Conservation (phyloP, 2,113 vertebrate genomes). For the Tricholaema leucomelas region DNA sequence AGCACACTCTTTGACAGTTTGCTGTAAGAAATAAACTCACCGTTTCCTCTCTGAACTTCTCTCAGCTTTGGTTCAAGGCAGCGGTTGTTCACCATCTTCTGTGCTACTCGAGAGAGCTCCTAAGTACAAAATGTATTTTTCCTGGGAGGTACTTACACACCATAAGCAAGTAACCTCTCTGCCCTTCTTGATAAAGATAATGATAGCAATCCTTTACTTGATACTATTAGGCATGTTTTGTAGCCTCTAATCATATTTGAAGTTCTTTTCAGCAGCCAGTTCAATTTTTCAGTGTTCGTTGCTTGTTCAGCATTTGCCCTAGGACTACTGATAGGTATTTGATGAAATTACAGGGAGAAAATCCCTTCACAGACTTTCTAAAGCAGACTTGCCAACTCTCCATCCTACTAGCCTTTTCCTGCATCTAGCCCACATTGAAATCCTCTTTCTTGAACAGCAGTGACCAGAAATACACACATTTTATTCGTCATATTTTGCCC, state of each 20-base stretch:
- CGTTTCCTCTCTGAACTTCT: not conserved
- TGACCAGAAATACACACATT: not conserved
- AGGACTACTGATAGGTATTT: not conserved
- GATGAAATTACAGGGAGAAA: not conserved
- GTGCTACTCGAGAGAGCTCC: not conserved
- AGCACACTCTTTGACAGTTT: not conserved
- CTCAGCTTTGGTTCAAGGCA: not conserved
- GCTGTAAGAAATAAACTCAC: not conserved
- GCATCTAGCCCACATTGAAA: not conserved
- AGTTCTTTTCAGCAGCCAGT: not conserved
- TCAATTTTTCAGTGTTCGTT: not conserved
- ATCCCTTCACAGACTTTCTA: not conserved
- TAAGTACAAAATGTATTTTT: not conserved
- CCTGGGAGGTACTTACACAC: not conserved
- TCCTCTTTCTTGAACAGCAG: not conserved
- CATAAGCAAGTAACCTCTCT: not conserved
- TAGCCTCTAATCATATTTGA: not conserved
- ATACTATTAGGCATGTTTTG: not conserved
- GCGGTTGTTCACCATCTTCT: not conserved
- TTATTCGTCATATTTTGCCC: not conserved
- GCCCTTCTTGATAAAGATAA: not conserved
- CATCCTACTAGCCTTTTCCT: not conserved
- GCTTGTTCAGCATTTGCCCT: not conserved
- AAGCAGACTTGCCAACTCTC: not conserved
- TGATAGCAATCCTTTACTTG: not conserved